Evolutionary conservation across 2,888 invertebrate species (phyloP), one percentile per base, ranked within the genome.

Genomic region (Hylaea fasciaria): DNA sequence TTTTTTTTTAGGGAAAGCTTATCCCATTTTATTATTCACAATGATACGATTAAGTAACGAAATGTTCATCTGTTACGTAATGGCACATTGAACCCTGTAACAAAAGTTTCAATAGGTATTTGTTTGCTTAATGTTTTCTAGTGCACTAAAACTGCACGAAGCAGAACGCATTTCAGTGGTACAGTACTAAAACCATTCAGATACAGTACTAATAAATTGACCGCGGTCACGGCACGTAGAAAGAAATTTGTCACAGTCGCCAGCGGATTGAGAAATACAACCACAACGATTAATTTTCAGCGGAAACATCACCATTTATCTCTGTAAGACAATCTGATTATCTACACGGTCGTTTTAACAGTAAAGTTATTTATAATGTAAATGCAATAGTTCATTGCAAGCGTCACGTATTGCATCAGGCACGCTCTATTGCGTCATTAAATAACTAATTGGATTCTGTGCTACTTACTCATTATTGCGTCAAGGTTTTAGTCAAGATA

Each of bases 291-390:
- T 86, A 85, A 81, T 85, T 87, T 81, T 74, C 76, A 83, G 77
- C 71, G 78, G 83, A 86, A 83, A 80, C 82, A 71, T 78, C 76
- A 77, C 81, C 81, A 84, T 89, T 87, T 83, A 82, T 87, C 84
- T 80, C 10, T 65, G 68, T 70, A 72, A 72, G 77, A 85, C 82
- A 82, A 82, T 81, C 76, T 75, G 74, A 83, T 85, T 81, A 78
- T 83, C 75, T 73, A 76, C 80, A 76, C 70, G 57, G 62, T 75
- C 67, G 64, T 72, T 76, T 73, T 68, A 73, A 65, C 67, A 66
- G 56, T 48, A 57, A 64, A 66, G 70, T 76, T 82, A 81, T 81
- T 82, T 79, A 77, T 82, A 82, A 76, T 70, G 37, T 39, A 66
- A 64, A 66, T 72, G 72, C 70, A 77, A 68, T 52, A 22, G 22